These are phyloP conservation scores for Benthosema pterotum DNA, from an alignment of 2,797 vertebrate genomes.

Conservation along the genomic window DNA sequence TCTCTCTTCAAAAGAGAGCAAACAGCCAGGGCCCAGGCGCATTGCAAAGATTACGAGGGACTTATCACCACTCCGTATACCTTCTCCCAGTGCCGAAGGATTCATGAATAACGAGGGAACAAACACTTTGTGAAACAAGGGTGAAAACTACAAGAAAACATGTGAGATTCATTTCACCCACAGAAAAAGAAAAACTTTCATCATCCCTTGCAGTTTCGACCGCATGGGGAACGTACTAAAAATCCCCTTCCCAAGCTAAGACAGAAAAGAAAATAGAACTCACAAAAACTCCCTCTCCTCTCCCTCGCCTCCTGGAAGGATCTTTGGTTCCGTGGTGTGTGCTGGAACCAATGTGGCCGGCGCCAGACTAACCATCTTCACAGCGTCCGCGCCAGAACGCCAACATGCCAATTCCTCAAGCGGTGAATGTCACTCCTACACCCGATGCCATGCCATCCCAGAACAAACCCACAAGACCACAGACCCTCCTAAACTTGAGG, in stretches of 20 bases:
- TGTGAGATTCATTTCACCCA: neutral
- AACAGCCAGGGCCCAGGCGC: conserved; percentile 20
- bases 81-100: neutral
- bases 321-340: conserved; percentile 8
- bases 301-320: neutral
- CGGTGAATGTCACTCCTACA: conserved; percentile 30
- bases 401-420: conserved; percentile 28
- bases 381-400: conserved; percentile 29
- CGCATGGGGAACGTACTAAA: neutral
- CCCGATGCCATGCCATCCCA: conserved; percentile 25
- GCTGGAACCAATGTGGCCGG: conserved; percentile 20
- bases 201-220: neutral
- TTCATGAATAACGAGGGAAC: conserved; percentile 1
- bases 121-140: neutral
- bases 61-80: neutral
- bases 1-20: conserved; percentile 24
- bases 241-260: conserved; percentile 7
- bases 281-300: neutral
- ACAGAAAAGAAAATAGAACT: conserved; percentile 2
- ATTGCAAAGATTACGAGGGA: too few species aligned
- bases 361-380: conserved; percentile 32
- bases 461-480: conserved; percentile 35
- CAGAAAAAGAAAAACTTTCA: neutral
- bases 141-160: neutral
- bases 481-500: conserved; percentile 19